Evolutionary conservation across 37 sponge, comb jelly and placozoan genomes (phyloP), one percentile per base, ranked within the genome.

Genomic region (Ianthella basta): DNA sequence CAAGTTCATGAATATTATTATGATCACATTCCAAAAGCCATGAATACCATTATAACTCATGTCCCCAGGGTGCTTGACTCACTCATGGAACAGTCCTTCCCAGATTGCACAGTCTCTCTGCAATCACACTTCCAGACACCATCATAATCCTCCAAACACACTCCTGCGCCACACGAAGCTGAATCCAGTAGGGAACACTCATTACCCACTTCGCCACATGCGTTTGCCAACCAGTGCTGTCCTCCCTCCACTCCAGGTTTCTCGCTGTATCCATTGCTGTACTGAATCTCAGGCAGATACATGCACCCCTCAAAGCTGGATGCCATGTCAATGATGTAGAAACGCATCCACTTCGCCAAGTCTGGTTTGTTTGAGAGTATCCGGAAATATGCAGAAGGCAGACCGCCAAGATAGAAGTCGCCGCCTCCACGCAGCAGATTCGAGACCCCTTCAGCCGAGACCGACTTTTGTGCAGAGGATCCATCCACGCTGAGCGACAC

Each of bases 61-160:
- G 8, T 8, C 50, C 3, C 50, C 50, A 10, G 50, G 3, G 3
- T 44, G 50, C 50, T 8, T 44, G 50, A 75, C 78, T 36, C 37
- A 75, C 78, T 50, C 1, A 40, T 10, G 32, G 23, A 19, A 41
- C 78, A 75, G 21, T 19, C 37, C 20, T 2, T 38, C 6, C 78
- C 78, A 50, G 21, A 12, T 24, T 36, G 24, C 41, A 8, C n/a
- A 21, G 78, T 53, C 24, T 44, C n/a, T 1, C 78, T 30, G 37
- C 78, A 75, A 10, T 75, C 78, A 24, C 78, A 75, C 24, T 19
- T n/a, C 78, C 78, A 75, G 14, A 24, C 40, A 24, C 54, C 54
- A 41, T 53, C 23, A 4, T 24, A 23, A 41, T 41, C 25, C 53
- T 53, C 37, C 78, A 41, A 24, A 41, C 78, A 75, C 53, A 4